Conservation (phyloP, 2,797 vertebrate genomes). For the Brotula barbata region DNA sequence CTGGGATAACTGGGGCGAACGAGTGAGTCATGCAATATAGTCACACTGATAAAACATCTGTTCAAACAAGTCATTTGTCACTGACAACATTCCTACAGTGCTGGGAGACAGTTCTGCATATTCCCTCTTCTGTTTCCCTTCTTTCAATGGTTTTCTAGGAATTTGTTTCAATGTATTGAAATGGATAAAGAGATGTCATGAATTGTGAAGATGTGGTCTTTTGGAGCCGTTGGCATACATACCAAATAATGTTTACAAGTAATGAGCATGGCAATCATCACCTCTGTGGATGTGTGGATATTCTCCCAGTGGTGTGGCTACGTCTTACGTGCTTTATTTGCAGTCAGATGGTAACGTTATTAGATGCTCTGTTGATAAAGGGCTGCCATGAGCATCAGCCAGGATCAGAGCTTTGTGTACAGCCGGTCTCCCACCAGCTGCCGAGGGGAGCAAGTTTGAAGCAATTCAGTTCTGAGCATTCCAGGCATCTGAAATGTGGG, state of each 20-base stretch:
- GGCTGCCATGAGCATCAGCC: slow-evolving; percentile 54
- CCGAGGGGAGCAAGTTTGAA: slow-evolving; percentile 43
- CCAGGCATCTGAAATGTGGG: slow-evolving; percentile 67
- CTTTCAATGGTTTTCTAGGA: slow-evolving; percentile 6
- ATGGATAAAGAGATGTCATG: slow-evolving; percentile 1
- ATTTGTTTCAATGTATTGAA: background rate
- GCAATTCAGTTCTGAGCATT: slow-evolving; percentile 65
- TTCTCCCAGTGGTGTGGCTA: slow-evolving; percentile 26
- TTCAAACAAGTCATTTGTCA: background rate
- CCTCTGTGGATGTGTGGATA: slow-evolving; percentile 8
- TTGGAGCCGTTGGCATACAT: background rate
- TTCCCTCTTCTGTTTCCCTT: background rate
- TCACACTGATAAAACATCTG: slow-evolving; percentile 13
- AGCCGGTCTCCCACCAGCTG: slow-evolving; percentile 66
- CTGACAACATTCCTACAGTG: background rate
- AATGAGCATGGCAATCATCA: slow-evolving; percentile 19
- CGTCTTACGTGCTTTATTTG: slow-evolving; percentile 50
- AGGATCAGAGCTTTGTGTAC: slow-evolving; percentile 56
- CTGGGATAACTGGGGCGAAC: slow-evolving; percentile 13
- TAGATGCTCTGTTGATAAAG: slow-evolving; percentile 65
- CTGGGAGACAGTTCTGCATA: background rate
- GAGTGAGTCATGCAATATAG: background rate
- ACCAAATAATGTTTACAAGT: slow-evolving; percentile 27
- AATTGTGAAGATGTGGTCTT: slow-evolving; percentile 2
- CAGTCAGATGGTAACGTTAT: slow-evolving; percentile 51